Evolutionary conservation across 2,888 invertebrate species (phyloP), one percentile per base, ranked within the genome.

Genomic region (Celastrina argiolus): DNA sequence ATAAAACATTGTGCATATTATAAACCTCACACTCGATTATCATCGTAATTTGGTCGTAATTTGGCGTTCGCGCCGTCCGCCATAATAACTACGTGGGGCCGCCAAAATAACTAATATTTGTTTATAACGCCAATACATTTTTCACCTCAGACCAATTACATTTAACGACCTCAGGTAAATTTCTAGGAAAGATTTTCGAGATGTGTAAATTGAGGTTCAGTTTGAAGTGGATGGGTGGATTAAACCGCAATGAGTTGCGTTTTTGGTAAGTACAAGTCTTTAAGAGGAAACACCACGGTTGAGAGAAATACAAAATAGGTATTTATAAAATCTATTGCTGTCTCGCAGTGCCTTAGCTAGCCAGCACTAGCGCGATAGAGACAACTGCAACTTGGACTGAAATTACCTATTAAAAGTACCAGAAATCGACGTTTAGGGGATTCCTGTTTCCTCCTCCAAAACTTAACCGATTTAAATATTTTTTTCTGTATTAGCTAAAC

Each of bases 91-190:
- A 80, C 76, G 80, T 74, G 80, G 77, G 78, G 75, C 78, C 81
- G 77, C 78, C 73, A 81, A 81, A 85, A 84, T 84, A 59, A 81
- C 87, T 82, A 87, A 88, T 88, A 87, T 88, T 88, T 88, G 87
- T 86, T 88, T 87, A 84, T 83, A 83, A 84, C 68, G 81, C 81
- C 65, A 64, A 42, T 63, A 39, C 39, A 51, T 65, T 65, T 65
- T 65, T 65, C 65, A 58, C 65, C 58, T 65, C 42, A 2, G 22
- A 65, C 58, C 65, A 65, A 65, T 65, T 65, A 65, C 10, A 5
- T 56, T 39, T 79, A 76, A 72, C 74, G 42, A 65, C 58, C 39
- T 58, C 56, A 41, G 58, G 56, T 41, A 28, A 28, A 42, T 31
- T 59, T 66, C 42, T 58, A 56, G 41, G 22, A 14, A 18, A 51